phyloP scores from a whole-genome alignment of 2,113 vertebrate genomes.

The Brienomyrus brachyistius region DNA sequence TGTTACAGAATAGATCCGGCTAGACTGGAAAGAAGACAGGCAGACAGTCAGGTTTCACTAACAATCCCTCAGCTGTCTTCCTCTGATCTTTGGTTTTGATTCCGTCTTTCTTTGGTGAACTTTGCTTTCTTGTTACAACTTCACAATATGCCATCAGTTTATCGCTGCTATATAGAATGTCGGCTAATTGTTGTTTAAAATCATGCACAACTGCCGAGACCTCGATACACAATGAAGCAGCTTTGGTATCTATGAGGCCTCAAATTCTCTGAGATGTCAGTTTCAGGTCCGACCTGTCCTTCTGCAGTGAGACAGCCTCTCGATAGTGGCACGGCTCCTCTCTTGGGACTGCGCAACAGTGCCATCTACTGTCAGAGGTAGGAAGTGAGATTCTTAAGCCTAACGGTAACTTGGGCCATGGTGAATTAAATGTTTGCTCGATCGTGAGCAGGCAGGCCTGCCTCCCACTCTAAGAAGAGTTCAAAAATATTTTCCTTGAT shows the following conservation, averaged over 20 bases:
- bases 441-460: neutral
- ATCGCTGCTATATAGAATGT: neutral
- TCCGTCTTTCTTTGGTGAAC: neutral
- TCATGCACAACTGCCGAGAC: neutral
- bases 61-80: neutral
- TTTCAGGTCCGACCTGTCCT: neutral
- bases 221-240: neutral
- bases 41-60: neutral
- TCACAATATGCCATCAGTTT: neutral
- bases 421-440: neutral
- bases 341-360: slow-evolving; percentile 28
- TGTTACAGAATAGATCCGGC: neutral
- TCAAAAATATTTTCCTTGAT: neutral
- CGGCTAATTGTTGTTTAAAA: neutral
- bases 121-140: neutral
- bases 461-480: neutral
- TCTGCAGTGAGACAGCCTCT: neutral
- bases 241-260: neutral
- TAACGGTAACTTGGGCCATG: neutral
- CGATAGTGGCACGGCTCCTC: neutral
- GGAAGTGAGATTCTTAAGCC: slow-evolving; percentile 7
- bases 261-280: neutral
- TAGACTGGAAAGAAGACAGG: neutral
- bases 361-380: slow-evolving; percentile 42
- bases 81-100: neutral